Base-by-base conservation (phyloP, 2,888 invertebrate genomes). In the Sesia bembeciformis region DNA sequence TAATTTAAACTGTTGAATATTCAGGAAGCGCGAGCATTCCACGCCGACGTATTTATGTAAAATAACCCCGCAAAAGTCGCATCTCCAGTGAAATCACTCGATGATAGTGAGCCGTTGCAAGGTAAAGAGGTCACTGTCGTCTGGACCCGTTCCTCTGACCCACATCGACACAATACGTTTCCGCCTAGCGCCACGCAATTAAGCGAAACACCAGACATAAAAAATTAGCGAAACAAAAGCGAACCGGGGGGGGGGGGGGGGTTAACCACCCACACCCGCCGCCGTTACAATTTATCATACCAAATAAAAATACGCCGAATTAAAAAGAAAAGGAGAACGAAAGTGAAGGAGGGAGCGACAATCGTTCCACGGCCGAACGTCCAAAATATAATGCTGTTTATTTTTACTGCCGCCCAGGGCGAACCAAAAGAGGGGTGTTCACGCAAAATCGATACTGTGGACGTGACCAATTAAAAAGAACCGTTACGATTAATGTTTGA, bases 181-280 rank as follows among this genome's bases (percentile, higher is more conserved):
- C 83, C 84, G 78, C 76, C 78, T 74, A 76, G 78, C 79, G 76
- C 78, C 76, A 81, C 79, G 82, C 87, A 87, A 88, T 88, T 88
- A 88, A 85, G 80, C 82, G 72, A 74, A 77, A 82, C 85, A 83
- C 78, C 81, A 85, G 87, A 88, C 84, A 84, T 86, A 88, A 88
- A 88, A 87, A 86, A 86, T 82, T 85, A 84, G 85, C 80, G 84
- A 87, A 89, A 87, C 86, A 88, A 89, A 86, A 83, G 84, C 80
- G 77, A 75, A 73, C 69, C 62, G 74, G 67, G 74, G 53, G 46
- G 71, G 62, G 57, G 40, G 40, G 6, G 54, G 39, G 40, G 42
- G 54, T 51, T 54, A 62, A 57, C 57, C 62, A 60, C 61, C 67
- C 65, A 70, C 68, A 67, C 69, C 74, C 76, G 65, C 75, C 76